Percentiles rank a stretch among this genome's conserved stretches.
Evolutionary conservation across 1,140 invertebrate genomes (phyloP).

Genomic region (Euura lappo): DNA sequence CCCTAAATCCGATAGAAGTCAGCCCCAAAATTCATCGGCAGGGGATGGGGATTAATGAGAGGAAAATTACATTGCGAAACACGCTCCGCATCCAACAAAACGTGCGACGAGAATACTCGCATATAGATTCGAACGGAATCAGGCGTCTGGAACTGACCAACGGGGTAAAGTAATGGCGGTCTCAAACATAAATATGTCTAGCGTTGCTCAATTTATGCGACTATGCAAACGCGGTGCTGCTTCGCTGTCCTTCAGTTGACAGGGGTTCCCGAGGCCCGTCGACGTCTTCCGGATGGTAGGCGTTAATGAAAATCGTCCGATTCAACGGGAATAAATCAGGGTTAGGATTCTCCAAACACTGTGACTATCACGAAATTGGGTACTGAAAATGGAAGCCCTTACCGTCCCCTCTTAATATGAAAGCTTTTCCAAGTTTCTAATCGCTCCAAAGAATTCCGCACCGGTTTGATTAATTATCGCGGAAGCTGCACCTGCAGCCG

Average conservation of each 20-base stretch:
- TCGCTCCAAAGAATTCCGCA: too few relatives aligned
- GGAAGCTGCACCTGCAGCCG: too few relatives aligned
- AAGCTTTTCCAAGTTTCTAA: too few relatives aligned
- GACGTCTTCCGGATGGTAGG: slow-evolving; percentile 3
- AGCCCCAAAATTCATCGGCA: too few relatives aligned
- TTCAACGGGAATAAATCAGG: background rate
- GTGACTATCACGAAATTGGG: too few relatives aligned
- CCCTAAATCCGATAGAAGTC: too few relatives aligned
- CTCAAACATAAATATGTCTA: slow-evolving; percentile 1
- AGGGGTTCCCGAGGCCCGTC: background rate
- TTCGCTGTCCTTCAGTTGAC: background rate
- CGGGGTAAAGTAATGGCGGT: slow-evolving; percentile 10
- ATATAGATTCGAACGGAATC: background rate
- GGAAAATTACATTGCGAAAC: background rate
- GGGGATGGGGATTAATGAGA: too few relatives aligned
- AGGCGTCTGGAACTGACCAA: background rate
- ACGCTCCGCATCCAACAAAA: background rate
- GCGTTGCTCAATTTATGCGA: slow-evolving; percentile 10
- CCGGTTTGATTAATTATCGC: too few relatives aligned
- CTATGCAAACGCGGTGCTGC: slow-evolving; percentile 9
- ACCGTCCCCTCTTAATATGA: too few relatives aligned
- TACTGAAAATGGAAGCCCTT: too few relatives aligned
- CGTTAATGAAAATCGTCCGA: slow-evolving; percentile 2
- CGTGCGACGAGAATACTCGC: background rate
- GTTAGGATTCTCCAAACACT: too few relatives aligned